A percentile compares a stretch with the other conserved stretches of the same genome.
Conservation (phyloP, 2,888 invertebrate genomes). For the Hydriomena furcata region DNA sequence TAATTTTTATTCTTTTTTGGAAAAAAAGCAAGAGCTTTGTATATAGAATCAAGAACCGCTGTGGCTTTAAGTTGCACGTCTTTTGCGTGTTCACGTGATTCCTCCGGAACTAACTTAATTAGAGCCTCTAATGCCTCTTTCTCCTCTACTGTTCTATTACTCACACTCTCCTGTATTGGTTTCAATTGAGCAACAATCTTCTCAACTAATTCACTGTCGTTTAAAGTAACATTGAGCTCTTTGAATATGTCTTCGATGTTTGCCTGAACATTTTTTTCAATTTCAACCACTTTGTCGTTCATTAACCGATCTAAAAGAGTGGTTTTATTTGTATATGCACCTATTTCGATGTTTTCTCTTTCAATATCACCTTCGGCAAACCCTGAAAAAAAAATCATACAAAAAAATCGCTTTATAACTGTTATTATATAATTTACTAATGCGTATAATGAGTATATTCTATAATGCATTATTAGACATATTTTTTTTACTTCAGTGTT, state of each 20-base stretch:
- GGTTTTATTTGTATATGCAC: background rate
- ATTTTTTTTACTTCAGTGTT: too few species aligned
- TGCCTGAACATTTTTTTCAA: constrained; percentile 20
- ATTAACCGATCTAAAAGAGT: constrained; percentile 39
- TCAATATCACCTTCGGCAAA: background rate
- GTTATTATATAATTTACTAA: too few species aligned
- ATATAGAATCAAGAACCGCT: background rate
- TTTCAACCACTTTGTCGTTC: constrained; percentile 31
- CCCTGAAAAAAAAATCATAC: constrained; percentile 16
- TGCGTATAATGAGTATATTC: too few species aligned
- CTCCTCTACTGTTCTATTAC: background rate
- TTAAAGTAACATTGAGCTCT: constrained; percentile 34
- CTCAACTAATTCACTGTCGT: constrained; percentile 30
- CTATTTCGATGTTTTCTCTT: background rate
- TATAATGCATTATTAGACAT: too few species aligned
- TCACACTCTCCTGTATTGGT: constrained; percentile 37
- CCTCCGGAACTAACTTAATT: background rate
- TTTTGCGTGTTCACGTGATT: background rate
- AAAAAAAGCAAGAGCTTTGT: background rate
- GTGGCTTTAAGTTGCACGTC: background rate
- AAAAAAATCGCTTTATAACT: too few species aligned
- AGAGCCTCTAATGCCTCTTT: background rate
- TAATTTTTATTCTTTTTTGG: background rate
- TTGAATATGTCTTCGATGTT: constrained; percentile 35
- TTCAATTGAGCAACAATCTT: constrained; percentile 31